A percentile compares a stretch with the other conserved stretches of the same genome.
Evolutionary conservation across 2,113 vertebrate species (phyloP).

Genomic region (Cyphomyrus plagiostoma): DNA sequence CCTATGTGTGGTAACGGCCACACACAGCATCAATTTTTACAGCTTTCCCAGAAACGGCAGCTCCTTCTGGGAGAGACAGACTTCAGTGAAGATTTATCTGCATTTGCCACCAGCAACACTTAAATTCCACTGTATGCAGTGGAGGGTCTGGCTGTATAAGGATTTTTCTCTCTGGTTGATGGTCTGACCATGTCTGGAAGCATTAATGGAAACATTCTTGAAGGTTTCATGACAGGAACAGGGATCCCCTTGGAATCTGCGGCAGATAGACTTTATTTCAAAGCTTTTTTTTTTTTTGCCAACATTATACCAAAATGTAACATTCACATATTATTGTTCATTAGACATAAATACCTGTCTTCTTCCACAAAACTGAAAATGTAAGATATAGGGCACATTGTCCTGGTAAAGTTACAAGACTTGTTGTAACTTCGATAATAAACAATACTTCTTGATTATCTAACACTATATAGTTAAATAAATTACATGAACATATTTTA

Average conservation of each 20-base stretch:
- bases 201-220: not conserved
- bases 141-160: not conserved
- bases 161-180: not conserved
- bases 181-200: not conserved
- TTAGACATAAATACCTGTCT: conserved; percentile 15
- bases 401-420: not conserved
- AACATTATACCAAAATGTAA: conserved; percentile 29
- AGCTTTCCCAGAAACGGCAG: not conserved
- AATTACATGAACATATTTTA: conserved; percentile 40
- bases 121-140: not conserved
- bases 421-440: conserved; percentile 18
- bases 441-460: conserved; percentile 27
- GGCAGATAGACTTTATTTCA: not conserved
- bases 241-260: not conserved
- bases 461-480: conserved; percentile 40
- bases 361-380: conserved; percentile 23
- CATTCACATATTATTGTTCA: conserved; percentile 11
- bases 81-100: not conserved
- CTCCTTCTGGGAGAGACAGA: not conserved
- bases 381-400: not conserved
- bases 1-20: not conserved
- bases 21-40: not conserved
- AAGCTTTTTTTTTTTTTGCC: conserved; percentile 20
- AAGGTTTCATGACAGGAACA: not conserved
- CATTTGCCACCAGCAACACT: not conserved